Evolutionary conservation across 2,113 vertebrate genomes (phyloP), one percentile per base, ranked within the genome.

Genomic region (Paratilapia polleni): DNA sequence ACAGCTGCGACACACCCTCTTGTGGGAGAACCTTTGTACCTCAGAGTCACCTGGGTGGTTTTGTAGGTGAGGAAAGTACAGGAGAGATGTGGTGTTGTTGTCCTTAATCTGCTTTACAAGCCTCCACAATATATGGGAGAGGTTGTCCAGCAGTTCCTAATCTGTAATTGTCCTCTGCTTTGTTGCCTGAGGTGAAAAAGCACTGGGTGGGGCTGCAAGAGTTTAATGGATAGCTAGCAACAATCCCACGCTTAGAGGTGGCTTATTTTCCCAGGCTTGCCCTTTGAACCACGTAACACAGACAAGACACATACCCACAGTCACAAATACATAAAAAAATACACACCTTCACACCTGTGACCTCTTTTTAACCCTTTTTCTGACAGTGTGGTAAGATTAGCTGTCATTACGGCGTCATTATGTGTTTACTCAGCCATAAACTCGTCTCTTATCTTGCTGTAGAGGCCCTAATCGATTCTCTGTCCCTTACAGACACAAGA

Each of bases 61-160:
- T 88, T 85, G 79, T 81, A 80, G 76, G 41, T 93, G 90, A 94
- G 88, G 92, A 92, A 93, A 94, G 91, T 92, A 86, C 90, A 94
- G 93, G 83, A 86, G 88, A 85, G 89, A 76, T 59, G 77, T 84
- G 76, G 78, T 88, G 85, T 82, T 88, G 88, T 80, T 94, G 82
- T 85, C 89, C 92, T 93, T 92, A 93, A 95, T 95, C 87, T 91
- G 66, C 74, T 96, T 95, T 94, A 94, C 91, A 84, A 93, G 83
- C 90, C 77, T 79, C 78, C 87, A 58, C 85, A 79, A 54, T 82
- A 84, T 70, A 88, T 88, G 91, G 93, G 95, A 93, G 90, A 93
- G 94, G 87, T 77, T 57, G 87, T 85, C 80, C 87, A 28, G 82
- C 81, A 22, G 78, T 34, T 81, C 87, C 90, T 94, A 87, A 92